A percentile compares a stretch with the other conserved stretches of the same genome.
phyloP scores from a whole-genome alignment of 2,113 vertebrate species.

The Turdus rufiventris region DNA sequence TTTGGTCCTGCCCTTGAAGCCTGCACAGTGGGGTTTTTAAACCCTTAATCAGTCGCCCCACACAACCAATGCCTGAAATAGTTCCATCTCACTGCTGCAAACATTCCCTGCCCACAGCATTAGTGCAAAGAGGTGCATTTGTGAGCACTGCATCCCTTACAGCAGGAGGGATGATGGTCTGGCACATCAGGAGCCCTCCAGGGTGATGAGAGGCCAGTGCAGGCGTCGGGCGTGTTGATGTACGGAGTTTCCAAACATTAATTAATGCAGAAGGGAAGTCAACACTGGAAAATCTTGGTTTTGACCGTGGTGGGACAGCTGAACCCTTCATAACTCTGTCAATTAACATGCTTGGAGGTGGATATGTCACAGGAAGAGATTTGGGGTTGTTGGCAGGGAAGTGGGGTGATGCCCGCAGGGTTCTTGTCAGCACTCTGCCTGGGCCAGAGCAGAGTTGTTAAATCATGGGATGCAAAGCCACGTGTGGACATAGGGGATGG shows the following conservation, averaged over 20 bases:
- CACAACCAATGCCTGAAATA: neutral
- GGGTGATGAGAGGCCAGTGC: neutral
- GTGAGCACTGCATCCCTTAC: neutral
- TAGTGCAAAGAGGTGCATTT: neutral
- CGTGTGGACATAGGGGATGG: neutral
- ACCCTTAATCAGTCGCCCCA: neutral
- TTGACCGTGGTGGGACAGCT: neutral
- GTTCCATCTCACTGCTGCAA: neutral
- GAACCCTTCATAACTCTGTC: neutral
- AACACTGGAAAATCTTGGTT: conserved; percentile 16
- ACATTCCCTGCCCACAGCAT: accelerated
- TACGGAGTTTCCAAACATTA: neutral
- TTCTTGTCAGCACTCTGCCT: conserved; percentile 1
- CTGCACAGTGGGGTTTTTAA: accelerated
- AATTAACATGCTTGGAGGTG: neutral
- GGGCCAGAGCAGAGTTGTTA: accelerated
- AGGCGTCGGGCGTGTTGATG: neutral
- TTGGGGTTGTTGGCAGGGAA: neutral
- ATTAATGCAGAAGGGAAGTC: neutral
- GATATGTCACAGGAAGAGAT: neutral
- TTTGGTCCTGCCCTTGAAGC: neutral
- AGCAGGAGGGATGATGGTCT: neutral
- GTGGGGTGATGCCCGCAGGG: neutral
- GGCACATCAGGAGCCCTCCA: neutral
- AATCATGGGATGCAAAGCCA: neutral